Percentiles rank a stretch among this genome's conserved stretches.
Conservation (phyloP, 2,888 invertebrate genomes). For the Dynastes maya region DNA sequence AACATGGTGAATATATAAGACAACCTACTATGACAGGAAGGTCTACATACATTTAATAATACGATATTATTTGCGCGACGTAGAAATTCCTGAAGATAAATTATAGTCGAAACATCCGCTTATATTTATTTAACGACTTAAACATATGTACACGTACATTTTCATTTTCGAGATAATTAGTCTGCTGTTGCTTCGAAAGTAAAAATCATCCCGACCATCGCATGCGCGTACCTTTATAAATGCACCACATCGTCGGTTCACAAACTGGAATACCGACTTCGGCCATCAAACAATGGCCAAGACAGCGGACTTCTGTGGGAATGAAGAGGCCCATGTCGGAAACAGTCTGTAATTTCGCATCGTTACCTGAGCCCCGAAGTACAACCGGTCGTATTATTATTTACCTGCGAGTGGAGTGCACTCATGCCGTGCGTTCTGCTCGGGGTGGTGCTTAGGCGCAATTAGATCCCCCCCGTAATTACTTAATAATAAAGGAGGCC, state of each 20-base stretch:
- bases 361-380: slow-evolving; percentile 53
- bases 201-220: not conserved
- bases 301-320: slow-evolving; percentile 45
- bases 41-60: not conserved
- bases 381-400: slow-evolving; percentile 56
- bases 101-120: slow-evolving; percentile 5
- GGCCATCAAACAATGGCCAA: slow-evolving; percentile 11
- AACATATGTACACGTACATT: not conserved
- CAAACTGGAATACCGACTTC: slow-evolving; percentile 11
- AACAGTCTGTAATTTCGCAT: slow-evolving; percentile 56
- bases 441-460: slow-evolving; percentile 62
- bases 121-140: slow-evolving; percentile 22
- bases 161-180: slow-evolving; percentile 22
- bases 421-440: slow-evolving; percentile 51
- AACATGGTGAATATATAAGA: too few relatives aligned
- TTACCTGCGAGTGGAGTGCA: slow-evolving; percentile 54
- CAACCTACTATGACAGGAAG: too few relatives aligned
- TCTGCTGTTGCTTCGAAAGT: not conserved
- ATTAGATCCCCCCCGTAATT: slow-evolving; percentile 63
- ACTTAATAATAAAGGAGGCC: slow-evolving; percentile 61
- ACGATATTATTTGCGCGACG: not conserved
- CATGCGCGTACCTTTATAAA: not conserved
- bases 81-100: slow-evolving; percentile 7
- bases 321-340: slow-evolving; percentile 47
- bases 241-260: not conserved